Conservation (phyloP, 2,888 invertebrate genomes). For the Pheosia tremula region DNA sequence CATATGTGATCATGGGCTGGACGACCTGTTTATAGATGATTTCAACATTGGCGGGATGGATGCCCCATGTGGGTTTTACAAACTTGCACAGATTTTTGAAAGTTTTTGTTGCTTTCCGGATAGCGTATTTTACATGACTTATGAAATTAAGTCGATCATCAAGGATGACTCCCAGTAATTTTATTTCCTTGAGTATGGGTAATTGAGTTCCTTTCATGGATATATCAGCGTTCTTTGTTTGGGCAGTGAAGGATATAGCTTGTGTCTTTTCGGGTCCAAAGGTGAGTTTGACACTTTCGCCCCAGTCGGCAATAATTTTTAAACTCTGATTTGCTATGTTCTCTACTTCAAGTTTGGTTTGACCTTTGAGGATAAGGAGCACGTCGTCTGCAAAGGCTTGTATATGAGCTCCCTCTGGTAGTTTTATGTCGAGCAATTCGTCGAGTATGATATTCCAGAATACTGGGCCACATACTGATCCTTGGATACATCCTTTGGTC, state of each 20-base stretch:
- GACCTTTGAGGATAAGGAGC: too few species aligned
- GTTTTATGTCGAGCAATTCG: background rate
- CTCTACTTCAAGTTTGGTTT: too few species aligned
- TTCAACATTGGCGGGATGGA: constrained; percentile 13
- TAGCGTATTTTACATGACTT: constrained; percentile 6
- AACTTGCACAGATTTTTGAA: constrained; percentile 9
- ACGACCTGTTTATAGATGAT: constrained; percentile 23
- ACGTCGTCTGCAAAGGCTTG: constrained; percentile 1
- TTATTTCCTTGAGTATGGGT: background rate
- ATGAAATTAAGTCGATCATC: constrained; percentile 11
- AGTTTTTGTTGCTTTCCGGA: constrained; percentile 12
- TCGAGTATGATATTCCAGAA: background rate
- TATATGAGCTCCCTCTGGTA: background rate
- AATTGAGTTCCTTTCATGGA: background rate
- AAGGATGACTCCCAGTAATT: constrained; percentile 3
- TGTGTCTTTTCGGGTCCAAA: constrained; percentile 8
- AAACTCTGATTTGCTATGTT: too few species aligned
- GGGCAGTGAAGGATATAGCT: constrained; percentile 1
- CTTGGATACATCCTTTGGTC: too few species aligned
- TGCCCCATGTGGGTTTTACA: constrained; percentile 15
- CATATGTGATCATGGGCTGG: constrained; percentile 26
- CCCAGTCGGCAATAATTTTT: constrained; percentile 1
- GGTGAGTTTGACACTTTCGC: background rate
- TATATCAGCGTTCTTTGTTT: background rate
- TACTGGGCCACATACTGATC: background rate